These are phyloP conservation scores for Dermolepida albohirtum DNA, from an alignment of 2,888 invertebrate species.

Conservation along the genomic window DNA sequence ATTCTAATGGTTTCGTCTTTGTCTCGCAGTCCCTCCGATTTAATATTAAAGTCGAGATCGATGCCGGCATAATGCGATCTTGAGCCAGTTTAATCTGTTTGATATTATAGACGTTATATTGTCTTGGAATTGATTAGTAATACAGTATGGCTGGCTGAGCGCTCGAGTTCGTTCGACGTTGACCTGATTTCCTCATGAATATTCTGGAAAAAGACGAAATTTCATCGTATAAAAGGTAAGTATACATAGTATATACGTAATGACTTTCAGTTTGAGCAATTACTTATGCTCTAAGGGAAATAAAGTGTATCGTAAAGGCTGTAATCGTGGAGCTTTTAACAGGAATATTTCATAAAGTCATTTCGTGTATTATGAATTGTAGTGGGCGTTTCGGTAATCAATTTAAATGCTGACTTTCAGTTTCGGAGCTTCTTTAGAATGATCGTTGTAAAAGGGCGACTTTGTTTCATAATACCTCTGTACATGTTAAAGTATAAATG, in stretches of 20 bases:
- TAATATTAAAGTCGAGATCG: constrained; percentile 17
- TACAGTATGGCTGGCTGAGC: constrained; percentile 19
- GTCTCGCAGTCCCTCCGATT: constrained; percentile 10
- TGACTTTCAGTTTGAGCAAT: constrained; percentile 19
- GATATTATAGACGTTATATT: constrained; percentile 37
- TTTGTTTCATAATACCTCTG: too few relatives aligned
- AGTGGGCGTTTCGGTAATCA: constrained; percentile 7
- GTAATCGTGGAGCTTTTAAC: constrained; percentile 7
- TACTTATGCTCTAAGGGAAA: background rate
- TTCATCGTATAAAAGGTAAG: constrained; percentile 4
- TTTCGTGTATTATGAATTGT: constrained; percentile 1
- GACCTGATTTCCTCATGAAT: constrained; percentile 3
- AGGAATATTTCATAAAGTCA: constrained; percentile 3
- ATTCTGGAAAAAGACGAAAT: constrained; percentile 6
- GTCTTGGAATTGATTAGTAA: constrained; percentile 41
- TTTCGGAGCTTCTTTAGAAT: background rate
- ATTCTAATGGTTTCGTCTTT: constrained; percentile 15
- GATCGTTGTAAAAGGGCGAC: too few relatives aligned
- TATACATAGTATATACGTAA: background rate
- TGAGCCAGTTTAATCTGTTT: constrained; percentile 35
- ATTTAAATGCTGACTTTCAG: constrained; percentile 1
- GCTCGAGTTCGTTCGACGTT: background rate
- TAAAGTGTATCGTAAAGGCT: constrained; percentile 1
- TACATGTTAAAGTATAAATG: too few relatives aligned
- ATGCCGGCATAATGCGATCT: constrained; percentile 6